These are phyloP conservation scores for Tamias sibiricus DNA, from an alignment of 2,113 vertebrate species.

Conservation along the genomic window DNA sequence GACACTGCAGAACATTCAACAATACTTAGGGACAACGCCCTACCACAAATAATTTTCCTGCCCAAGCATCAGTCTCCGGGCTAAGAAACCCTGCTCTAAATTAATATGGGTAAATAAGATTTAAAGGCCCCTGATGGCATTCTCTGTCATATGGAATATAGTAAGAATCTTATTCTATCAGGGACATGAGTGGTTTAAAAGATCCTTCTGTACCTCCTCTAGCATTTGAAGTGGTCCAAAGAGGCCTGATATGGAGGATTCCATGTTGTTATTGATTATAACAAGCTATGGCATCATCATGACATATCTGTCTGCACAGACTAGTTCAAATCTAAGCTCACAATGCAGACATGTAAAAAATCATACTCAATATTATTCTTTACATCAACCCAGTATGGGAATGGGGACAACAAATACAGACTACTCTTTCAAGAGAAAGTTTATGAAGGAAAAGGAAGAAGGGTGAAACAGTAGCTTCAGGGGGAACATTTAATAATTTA, in stretches of 20 bases:
- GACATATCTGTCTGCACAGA: neutral
- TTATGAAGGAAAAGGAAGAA: neutral
- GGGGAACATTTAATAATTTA: neutral
- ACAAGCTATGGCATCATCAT: neutral
- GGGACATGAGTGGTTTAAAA: neutral
- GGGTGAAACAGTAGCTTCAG: neutral
- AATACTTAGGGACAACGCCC: neutral
- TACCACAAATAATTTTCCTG: neutral
- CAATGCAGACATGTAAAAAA: neutral
- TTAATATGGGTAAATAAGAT: neutral
- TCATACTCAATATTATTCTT: neutral
- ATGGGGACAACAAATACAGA: neutral
- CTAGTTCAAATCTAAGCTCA: neutral
- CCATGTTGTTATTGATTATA: neutral
- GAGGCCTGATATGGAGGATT: neutral
- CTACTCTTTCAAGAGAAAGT: neutral
- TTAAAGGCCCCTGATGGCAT: neutral
- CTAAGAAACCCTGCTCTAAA: neutral
- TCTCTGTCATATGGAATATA: neutral
- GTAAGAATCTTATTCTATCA: neutral
- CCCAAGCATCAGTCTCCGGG: neutral
- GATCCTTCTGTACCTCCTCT: neutral
- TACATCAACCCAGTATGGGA: no score
- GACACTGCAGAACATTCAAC: neutral
- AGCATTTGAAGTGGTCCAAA: neutral